Conservation (phyloP, 2,797 vertebrate species). For the Myiotriccus ornatus region DNA sequence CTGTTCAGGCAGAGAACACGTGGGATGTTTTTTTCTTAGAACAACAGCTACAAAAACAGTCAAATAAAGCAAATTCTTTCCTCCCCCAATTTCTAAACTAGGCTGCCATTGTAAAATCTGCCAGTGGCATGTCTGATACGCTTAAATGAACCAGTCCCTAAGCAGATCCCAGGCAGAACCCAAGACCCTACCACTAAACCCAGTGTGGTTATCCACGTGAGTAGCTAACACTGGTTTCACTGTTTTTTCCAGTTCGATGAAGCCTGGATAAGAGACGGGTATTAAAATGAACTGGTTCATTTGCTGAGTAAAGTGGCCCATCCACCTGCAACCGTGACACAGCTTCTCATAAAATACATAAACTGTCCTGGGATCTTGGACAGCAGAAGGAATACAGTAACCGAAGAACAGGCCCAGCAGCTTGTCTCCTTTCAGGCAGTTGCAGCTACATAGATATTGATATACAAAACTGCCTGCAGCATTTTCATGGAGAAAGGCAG, state of each 20-base stretch:
- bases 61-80: not conserved
- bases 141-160: not conserved
- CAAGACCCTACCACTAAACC: not conserved
- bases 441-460: not conserved
- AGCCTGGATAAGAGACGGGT: not conserved
- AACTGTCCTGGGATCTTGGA: not conserved
- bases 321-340: not conserved
- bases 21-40: not conserved
- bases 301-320: not conserved
- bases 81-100: not conserved
- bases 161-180: not conserved
- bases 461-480: not conserved
- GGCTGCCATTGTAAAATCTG: not conserved
- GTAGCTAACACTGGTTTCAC: not conserved
- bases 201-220: not conserved
- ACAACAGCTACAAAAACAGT: not conserved
- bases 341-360: not conserved
- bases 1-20: not conserved
- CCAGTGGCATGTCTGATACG: not conserved
- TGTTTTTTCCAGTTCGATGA: not conserved
- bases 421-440: not conserved
- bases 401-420: not conserved
- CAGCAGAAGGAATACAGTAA: not conserved
- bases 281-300: not conserved
- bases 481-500: not conserved